These are phyloP conservation scores for Habropoda laboriosa DNA, from an alignment of 1,140 invertebrate genomes.

Conservation along the genomic window DNA sequence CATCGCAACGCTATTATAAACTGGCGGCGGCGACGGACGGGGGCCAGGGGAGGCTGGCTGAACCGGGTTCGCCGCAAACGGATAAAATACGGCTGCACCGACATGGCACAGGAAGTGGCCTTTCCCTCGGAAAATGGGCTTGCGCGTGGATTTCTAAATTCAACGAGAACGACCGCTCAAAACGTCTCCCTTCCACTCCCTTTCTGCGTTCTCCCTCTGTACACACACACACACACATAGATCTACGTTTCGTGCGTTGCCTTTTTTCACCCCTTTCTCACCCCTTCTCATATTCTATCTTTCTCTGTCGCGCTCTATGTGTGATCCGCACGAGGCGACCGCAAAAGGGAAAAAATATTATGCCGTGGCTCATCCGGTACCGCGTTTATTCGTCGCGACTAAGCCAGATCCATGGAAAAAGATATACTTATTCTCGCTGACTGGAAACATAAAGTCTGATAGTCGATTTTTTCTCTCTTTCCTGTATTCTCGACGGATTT, in stretches of 20 bases:
- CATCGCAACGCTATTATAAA: conserved; percentile 62
- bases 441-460: conserved; percentile 26
- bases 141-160: conserved; percentile 62
- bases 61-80: conserved; percentile 48
- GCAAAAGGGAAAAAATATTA: conserved; percentile 45
- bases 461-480: not conserved
- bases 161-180: conserved; percentile 33
- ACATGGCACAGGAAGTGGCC: conserved; percentile 56
- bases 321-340: not conserved
- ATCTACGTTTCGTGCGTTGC: not conserved
- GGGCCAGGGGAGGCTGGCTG: not conserved
- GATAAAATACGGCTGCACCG: conserved; percentile 64
- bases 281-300: not conserved
- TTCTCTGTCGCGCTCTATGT: not conserved
- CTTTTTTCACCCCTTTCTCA: not conserved
- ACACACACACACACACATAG: rapidly evolving
- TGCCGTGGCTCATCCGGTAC: conserved; percentile 13
- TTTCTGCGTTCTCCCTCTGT: not conserved
- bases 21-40: not conserved
- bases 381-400: conserved; percentile 9
- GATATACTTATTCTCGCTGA: conserved; percentile 24
- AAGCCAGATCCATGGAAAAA: not conserved
- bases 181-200: conserved; percentile 11
- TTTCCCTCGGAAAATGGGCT: conserved; percentile 61
- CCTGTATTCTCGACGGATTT: not conserved